Evolutionary conservation across 2,888 invertebrate genomes (phyloP).

Genomic region (Dromius quadrimaculatus): DNA sequence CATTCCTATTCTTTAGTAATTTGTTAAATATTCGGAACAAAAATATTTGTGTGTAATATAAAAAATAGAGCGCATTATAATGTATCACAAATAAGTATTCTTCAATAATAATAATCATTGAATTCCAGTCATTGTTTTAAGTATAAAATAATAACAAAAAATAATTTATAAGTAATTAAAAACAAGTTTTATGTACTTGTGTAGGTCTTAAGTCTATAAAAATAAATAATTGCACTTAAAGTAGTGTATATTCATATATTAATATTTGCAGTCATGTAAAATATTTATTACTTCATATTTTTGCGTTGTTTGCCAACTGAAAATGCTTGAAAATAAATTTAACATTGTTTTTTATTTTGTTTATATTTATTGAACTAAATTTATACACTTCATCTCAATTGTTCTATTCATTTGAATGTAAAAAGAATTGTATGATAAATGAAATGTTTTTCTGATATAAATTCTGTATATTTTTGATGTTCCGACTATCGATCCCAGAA

Average conservation of each 20-base stretch:
- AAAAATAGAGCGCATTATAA: too few species aligned
- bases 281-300: not conserved
- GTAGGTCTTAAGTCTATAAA: conserved; percentile 6
- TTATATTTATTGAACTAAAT: not conserved
- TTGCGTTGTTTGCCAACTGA: not conserved
- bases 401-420: not conserved
- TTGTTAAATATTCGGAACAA: too few species aligned
- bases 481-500: too few species aligned
- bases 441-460: not conserved
- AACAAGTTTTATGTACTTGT: conserved; percentile 40
- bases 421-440: not conserved
- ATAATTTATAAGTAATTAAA: conserved; percentile 36
- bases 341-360: not conserved
- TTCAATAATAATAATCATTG: not conserved
- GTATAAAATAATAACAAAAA: not conserved
- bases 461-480: not conserved
- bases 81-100: not conserved
- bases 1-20: not conserved
- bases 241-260: not conserved
- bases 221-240: conserved; percentile 7
- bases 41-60: too few species aligned
- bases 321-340: not conserved
- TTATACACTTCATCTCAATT: conserved; percentile 16
- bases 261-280: not conserved
- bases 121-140: conserved; percentile 33